Conservation (phyloP, 2,113 vertebrate genomes). For the Dasyprocta punctata region DNA sequence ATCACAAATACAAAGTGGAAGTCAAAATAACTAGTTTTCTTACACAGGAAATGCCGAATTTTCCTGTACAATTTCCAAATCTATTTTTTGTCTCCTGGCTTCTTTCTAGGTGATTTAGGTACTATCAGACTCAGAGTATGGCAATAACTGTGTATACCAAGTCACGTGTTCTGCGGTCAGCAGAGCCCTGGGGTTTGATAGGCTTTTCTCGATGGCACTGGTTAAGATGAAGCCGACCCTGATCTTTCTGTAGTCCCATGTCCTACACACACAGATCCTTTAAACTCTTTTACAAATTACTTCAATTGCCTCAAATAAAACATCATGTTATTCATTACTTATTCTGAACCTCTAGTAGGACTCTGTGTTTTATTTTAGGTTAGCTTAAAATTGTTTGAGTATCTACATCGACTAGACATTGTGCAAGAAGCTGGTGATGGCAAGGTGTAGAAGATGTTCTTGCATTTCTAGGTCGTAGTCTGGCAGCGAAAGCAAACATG, state of each 20-base stretch:
- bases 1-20: not conserved
- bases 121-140: not conserved
- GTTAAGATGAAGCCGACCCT: not conserved
- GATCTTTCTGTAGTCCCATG: not conserved
- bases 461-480: not conserved
- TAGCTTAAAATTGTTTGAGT: not conserved
- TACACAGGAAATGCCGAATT: not conserved
- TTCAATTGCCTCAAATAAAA: constrained; percentile 1
- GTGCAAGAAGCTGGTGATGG: not conserved
- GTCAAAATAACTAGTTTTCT: constrained; percentile 6
- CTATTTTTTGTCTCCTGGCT: not conserved
- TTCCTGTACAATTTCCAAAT: constrained; percentile 27
- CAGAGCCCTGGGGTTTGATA: not conserved
- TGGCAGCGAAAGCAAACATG: not conserved
- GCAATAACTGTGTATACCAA: not conserved
- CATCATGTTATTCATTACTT: constrained; percentile 7
- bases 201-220: not conserved
- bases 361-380: not conserved
- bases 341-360: not conserved
- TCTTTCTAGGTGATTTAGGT: not conserved
- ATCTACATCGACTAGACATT: not conserved
- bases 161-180: not conserved
- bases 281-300: not conserved
- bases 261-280: not conserved
- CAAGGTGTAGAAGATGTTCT: not conserved